phyloP scores from a whole-genome alignment of 2,797 vertebrate species.

The Caiman crocodilus region DNA sequence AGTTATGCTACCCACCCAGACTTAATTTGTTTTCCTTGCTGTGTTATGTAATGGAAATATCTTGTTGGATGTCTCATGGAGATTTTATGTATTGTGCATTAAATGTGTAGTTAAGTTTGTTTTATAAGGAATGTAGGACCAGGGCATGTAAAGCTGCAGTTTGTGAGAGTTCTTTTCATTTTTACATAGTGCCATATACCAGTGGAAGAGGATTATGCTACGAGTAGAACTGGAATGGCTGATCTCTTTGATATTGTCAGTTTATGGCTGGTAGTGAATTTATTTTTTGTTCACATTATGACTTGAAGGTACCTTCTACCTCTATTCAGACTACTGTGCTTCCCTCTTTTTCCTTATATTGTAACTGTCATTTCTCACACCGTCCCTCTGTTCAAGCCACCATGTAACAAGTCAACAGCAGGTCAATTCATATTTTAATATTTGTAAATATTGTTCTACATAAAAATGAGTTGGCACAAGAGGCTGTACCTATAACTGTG shows the following conservation, averaged over 20 bases:
- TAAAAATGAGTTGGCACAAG: background rate
- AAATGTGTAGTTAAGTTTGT: background rate
- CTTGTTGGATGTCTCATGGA: background rate
- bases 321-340: background rate
- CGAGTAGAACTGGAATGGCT: background rate
- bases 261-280: background rate
- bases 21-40: conserved; percentile 30
- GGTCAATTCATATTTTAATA: background rate
- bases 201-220: background rate
- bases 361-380: background rate
- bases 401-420: background rate
- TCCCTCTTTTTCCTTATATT: background rate
- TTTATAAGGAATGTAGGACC: conserved; percentile 32
- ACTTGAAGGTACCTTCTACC: background rate
- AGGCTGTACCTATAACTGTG: background rate
- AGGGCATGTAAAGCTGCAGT: background rate
- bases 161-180: background rate
- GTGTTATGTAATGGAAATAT: conserved; percentile 11
- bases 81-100: background rate
- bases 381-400: background rate
- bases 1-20: background rate
- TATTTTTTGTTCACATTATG: conserved; percentile 14
- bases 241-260: background rate
- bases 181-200: background rate
- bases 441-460: background rate